Base-by-base conservation (phyloP, 2,888 invertebrate genomes). In the Apotomis betuletana region DNA sequence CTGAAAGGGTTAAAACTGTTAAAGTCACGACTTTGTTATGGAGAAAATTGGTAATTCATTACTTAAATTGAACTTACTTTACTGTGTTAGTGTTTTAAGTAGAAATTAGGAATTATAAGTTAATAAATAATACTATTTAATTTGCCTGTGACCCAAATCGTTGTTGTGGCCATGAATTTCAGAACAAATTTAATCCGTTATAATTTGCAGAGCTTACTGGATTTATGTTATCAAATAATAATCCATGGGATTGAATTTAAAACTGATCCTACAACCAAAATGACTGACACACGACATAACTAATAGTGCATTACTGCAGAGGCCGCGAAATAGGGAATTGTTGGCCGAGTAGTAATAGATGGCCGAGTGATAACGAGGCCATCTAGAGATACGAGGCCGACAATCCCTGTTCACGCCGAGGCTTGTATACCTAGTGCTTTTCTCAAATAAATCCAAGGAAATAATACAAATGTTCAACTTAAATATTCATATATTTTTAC, bases 31-130 rank as follows among this genome's bases (percentile, higher is more conserved):
- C 84, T 87, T 84, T 84, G 85, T 83, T 85, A 84, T 85, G 85
- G 86, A 85, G 83, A 84, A 88, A 89, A 89, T 89, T 87, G 83
- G 87, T 88, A 86, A 88, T 88, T 89, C 87, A 89, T 88, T 87
- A 86, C 85, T 79, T 76, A 81, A 81, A 83, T 85, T 85, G 80
- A 80, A 82, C 85, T 83, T 81, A 84, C 82, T 85, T 85, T 80
- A 78, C 83, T 82, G 76, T 67, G 76, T 81, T 81, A 80, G 83
- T 83, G 80, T 74, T 75, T 46, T 71, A 77, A 79, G 81, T 85
- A 15, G 51, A 51, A n/a, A 86, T 87, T 79, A 84, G 85, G 77
- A 87, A 77, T 85, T 87, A 79, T 74, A 77, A 75, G 75, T 79
- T 80, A 82, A 83, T 84, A 85, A 83, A 83, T 83, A 82, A 79